A percentile compares a stretch with the other conserved stretches of the same genome.
phyloP scores from a whole-genome alignment of 1,140 invertebrate genomes.

The Neuroterus valhalla region DNA sequence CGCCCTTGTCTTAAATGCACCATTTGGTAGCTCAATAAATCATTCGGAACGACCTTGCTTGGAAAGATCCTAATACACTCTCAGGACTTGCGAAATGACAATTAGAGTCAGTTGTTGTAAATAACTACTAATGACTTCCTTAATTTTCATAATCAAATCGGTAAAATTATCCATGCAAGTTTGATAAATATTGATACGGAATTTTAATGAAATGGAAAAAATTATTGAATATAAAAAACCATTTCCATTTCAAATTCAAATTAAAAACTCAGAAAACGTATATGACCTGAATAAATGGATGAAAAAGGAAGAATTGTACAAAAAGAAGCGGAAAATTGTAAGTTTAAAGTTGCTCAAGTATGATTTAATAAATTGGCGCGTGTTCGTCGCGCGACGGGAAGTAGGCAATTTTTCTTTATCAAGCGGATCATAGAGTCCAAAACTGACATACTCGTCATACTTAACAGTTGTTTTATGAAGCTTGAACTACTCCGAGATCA shows the following conservation, averaged over 20 bases:
- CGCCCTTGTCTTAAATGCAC: background rate
- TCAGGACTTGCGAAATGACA: background rate
- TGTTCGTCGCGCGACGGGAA: conserved; percentile 2
- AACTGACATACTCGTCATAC: background rate
- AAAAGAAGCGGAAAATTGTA: background rate
- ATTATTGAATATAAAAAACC: too few relatives aligned
- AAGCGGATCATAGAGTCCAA: background rate
- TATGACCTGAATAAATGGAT: background rate
- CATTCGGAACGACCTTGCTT: background rate
- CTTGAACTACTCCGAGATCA: conserved; percentile 3
- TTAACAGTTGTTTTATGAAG: background rate
- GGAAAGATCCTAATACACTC: background rate
- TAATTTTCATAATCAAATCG: background rate
- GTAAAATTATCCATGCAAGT: background rate
- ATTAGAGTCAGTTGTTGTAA: background rate
- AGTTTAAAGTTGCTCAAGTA: background rate
- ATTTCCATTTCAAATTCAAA: too few relatives aligned
- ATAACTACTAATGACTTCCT: background rate
- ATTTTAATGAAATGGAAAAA: too few relatives aligned
- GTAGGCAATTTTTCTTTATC: background rate
- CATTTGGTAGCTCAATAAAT: background rate
- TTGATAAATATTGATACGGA: too few relatives aligned
- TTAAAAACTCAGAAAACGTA: background rate
- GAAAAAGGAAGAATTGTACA: background rate
- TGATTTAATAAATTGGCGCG: conserved; percentile 7